These are phyloP conservation scores for Orchestia grillus DNA, from an alignment of 1,140 invertebrate species.

Conservation along the genomic window DNA sequence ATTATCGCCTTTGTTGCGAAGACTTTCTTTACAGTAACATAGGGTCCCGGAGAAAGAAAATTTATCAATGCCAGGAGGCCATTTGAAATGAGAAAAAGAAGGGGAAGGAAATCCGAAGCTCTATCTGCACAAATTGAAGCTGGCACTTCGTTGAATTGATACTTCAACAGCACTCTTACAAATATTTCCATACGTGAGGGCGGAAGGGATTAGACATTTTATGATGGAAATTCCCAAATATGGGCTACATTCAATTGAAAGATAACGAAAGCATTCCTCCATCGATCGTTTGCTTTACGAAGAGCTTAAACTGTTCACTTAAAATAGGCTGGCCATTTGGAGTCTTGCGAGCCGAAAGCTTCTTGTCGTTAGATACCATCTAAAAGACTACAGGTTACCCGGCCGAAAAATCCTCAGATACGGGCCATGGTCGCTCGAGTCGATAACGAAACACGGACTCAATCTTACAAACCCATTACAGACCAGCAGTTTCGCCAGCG, in stretches of 20 bases:
- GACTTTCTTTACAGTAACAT: slow-evolving; percentile 19
- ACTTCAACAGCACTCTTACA: neutral
- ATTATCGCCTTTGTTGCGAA: slow-evolving; percentile 41
- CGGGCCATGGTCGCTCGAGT: neutral
- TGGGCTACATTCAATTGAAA: neutral
- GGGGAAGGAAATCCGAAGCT: neutral
- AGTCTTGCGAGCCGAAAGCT: neutral
- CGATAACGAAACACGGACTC: neutral
- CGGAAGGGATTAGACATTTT: no score
- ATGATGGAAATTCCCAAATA: neutral
- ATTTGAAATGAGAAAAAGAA: neutral
- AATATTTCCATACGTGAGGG: neutral
- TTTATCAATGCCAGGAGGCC: neutral
- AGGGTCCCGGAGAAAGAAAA: neutral
- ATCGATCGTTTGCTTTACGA: neutral
- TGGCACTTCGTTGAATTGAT: neutral
- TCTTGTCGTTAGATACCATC: slow-evolving; percentile 28
- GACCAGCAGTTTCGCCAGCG: neutral
- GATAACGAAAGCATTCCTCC: neutral
- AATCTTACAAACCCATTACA: neutral
- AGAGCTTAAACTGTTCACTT: neutral
- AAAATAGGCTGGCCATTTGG: neutral
- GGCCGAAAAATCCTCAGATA: slow-evolving; percentile 12
- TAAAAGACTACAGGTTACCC: slow-evolving; percentile 18
- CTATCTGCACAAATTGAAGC: neutral